A percentile compares a stretch with the other conserved stretches of the same genome.
Evolutionary conservation across 2,888 invertebrate species (phyloP).

Genomic region (Erebia ligea): DNA sequence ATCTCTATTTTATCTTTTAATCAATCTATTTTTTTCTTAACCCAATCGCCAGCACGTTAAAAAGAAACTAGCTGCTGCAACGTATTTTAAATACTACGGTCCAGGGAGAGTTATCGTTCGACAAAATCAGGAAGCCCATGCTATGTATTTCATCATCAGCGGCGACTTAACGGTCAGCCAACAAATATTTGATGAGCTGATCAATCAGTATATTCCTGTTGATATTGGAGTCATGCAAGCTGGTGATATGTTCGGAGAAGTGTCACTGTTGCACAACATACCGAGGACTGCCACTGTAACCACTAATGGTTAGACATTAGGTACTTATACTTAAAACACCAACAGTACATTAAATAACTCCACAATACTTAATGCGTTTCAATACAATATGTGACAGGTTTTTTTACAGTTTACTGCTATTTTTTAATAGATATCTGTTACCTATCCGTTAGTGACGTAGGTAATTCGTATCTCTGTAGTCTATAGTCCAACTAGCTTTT

Average conservation of each 20-base stretch:
- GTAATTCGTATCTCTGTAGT: too few species aligned
- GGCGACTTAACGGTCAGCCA: constrained; percentile 82
- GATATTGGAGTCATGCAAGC: constrained; percentile 78
- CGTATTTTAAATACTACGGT: constrained; percentile 84
- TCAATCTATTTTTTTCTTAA: too few species aligned
- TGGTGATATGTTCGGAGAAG: constrained; percentile 87
- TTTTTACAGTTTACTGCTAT: too few species aligned
- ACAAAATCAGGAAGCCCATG: constrained; percentile 83
- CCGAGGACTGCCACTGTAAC: constrained; percentile 84
- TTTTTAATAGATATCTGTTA: too few species aligned
- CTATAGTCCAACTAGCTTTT: too few species aligned
- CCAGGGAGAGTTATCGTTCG: constrained; percentile 84
- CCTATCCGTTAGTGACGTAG: too few species aligned
- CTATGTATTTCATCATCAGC: constrained; percentile 85
- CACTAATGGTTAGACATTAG: constrained; percentile 70
- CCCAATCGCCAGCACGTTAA: constrained; percentile 76
- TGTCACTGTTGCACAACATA: constrained; percentile 84
- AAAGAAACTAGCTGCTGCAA: constrained; percentile 83
- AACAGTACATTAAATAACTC: too few species aligned
- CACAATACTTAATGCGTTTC: too few species aligned
- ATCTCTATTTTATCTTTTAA: too few species aligned
- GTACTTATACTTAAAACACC: too few species aligned
- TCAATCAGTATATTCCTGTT: constrained; percentile 68
- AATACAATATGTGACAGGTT: too few species aligned
- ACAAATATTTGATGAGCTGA: constrained; percentile 75